A percentile compares a stretch with the other conserved stretches of the same genome.
These are phyloP conservation scores for Dioctria rufipes DNA, from an alignment of 2,888 invertebrate genomes.

Conservation along the genomic window DNA sequence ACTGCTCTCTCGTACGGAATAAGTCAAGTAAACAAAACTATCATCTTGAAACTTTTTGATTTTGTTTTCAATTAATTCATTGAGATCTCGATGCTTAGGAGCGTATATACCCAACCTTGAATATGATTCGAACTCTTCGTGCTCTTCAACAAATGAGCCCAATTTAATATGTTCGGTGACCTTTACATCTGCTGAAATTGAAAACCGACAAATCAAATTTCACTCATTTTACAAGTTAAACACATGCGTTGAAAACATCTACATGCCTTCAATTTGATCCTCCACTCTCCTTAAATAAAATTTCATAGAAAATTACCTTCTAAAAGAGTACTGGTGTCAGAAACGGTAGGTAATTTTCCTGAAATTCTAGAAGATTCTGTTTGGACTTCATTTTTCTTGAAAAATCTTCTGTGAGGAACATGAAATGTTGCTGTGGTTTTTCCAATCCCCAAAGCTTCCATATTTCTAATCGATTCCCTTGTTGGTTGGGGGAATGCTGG, in stretches of 20 bases:
- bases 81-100: background rate
- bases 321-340: too few relatives aligned
- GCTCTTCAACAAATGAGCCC: too few relatives aligned
- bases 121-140: too few relatives aligned
- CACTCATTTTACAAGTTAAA: background rate
- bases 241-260: too few relatives aligned
- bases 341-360: too few relatives aligned
- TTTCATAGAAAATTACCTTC: background rate
- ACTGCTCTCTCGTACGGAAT: constrained; percentile 81
- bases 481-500: background rate
- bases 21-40: constrained; percentile 84
- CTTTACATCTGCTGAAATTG: too few relatives aligned
- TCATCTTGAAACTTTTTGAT: constrained; percentile 75
- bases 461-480: background rate
- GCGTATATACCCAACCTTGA: background rate
- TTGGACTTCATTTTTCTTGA: constrained; percentile 75
- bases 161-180: too few relatives aligned
- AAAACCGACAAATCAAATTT: background rate
- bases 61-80: constrained; percentile 61
- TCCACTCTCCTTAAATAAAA: background rate
- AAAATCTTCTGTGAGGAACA: constrained; percentile 75
- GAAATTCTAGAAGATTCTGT: background rate
- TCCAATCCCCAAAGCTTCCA: background rate
- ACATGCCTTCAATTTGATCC: background rate
- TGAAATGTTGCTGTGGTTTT: constrained; percentile 71